Evolutionary conservation across 1,140 invertebrate species (phyloP).

Genomic region (Cephus cinctus): DNA sequence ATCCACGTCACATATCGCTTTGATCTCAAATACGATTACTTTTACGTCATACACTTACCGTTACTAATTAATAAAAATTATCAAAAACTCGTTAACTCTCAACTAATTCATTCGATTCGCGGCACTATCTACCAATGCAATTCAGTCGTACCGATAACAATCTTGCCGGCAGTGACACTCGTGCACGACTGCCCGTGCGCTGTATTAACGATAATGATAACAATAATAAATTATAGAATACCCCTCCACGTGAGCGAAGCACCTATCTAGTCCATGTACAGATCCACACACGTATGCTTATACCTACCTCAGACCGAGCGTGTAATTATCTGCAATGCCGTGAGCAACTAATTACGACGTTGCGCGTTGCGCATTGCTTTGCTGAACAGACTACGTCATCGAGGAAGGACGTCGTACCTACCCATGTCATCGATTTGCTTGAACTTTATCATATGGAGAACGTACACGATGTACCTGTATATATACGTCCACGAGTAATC

Average conservation of each 20-base stretch:
- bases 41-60: no score
- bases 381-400: no score
- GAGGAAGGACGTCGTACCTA: constrained; percentile 13
- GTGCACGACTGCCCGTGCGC: not conserved
- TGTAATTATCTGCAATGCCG: not conserved
- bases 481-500: not conserved
- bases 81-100: no score
- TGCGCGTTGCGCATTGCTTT: no score
- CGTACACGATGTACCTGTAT: not conserved
- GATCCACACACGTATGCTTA: not conserved
- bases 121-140: no score
- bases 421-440: constrained; percentile 15
- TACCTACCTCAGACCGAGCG: no score
- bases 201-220: not conserved
- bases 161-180: not conserved
- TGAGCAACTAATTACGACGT: not conserved
- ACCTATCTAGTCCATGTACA: no score
- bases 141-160: not conserved
- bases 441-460: constrained; percentile 6
- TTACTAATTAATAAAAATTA: no score
- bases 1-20: no score
- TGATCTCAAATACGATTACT: no score
- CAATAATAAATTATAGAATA: not conserved
- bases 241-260: no score
- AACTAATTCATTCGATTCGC: no score